Evolutionary conservation across 2,888 invertebrate genomes (phyloP).

Genomic region (Pterostichus madidus): DNA sequence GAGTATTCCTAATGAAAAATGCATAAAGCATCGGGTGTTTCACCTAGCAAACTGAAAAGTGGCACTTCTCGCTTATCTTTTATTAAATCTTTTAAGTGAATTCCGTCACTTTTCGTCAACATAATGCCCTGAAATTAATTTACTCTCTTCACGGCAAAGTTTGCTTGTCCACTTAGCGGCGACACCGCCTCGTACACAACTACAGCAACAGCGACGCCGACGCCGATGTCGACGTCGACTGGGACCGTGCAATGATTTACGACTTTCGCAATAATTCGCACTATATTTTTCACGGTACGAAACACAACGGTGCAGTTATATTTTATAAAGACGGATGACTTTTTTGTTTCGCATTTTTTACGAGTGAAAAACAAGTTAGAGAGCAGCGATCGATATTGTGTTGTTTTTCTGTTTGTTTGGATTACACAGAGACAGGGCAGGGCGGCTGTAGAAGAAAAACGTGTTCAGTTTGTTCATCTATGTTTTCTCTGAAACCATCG

Average conservation of each 20-base stretch:
- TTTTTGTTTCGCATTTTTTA: slow-evolving; percentile 50
- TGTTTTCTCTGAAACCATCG: neutral
- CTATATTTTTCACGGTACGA: slow-evolving; percentile 28
- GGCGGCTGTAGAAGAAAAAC: slow-evolving; percentile 28
- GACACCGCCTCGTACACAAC: neutral
- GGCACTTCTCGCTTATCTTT: slow-evolving; percentile 23
- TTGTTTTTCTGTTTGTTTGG: slow-evolving; percentile 52
- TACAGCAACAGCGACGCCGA: neutral
- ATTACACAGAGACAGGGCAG: slow-evolving; percentile 43
- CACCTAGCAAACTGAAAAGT: slow-evolving; percentile 1
- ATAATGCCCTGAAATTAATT: slow-evolving; percentile 38
- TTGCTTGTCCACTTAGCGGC: slow-evolving; percentile 39
- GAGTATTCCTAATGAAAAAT: slow-evolving; percentile 36
- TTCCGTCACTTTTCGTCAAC: slow-evolving; percentile 36
- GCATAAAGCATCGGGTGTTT: slow-evolving; percentile 23
- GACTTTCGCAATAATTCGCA: slow-evolving; percentile 9
- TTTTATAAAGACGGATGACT: slow-evolving; percentile 59
- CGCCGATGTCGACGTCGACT: neutral
- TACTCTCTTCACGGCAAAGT: slow-evolving; percentile 7
- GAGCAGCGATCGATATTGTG: slow-evolving; percentile 35
- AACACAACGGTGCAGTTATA: slow-evolving; percentile 45
- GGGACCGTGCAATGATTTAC: slow-evolving; percentile 31
- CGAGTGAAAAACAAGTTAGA: slow-evolving; percentile 47
- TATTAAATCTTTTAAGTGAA: slow-evolving; percentile 42
- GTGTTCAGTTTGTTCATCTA: slow-evolving; percentile 38